phyloP scores from a whole-genome alignment of 2,888 invertebrate genomes.

The Deroplatys truncata region DNA sequence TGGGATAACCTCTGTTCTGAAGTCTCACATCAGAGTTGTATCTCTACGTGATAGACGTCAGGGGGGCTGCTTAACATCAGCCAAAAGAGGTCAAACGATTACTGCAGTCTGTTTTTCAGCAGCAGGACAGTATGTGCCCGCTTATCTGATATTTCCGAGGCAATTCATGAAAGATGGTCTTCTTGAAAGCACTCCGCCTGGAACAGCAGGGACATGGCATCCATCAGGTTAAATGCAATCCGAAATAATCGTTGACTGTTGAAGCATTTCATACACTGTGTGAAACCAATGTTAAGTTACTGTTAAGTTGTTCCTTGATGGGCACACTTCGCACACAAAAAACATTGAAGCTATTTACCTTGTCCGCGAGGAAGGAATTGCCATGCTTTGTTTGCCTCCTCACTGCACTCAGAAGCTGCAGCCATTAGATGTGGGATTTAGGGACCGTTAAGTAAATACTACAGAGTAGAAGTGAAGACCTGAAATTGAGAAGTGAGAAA shows the following conservation, averaged over 20 bases:
- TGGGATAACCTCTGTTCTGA: constrained; percentile 36
- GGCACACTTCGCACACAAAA: constrained; percentile 28
- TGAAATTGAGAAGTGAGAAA: not conserved
- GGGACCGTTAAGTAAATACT: constrained; percentile 11
- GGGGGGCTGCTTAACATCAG: constrained; percentile 38
- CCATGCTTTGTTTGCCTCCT: not conserved
- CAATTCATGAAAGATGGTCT: constrained; percentile 36
- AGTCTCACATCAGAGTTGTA: constrained; percentile 36
- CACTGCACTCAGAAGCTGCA: constrained; percentile 18
- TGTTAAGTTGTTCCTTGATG: constrained; percentile 33
- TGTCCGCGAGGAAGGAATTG: constrained; percentile 9
- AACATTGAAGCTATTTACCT: constrained; percentile 20
- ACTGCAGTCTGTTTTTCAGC: constrained; percentile 38
- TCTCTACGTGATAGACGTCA: constrained; percentile 38
- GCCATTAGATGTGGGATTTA: constrained; percentile 17
- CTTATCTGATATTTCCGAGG: constrained; percentile 39
- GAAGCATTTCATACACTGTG: constrained; percentile 35
- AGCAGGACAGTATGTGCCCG: constrained; percentile 38
- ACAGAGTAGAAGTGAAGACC: not conserved
- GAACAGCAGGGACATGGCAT: constrained; percentile 25
- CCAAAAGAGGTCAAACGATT: too few relatives aligned
- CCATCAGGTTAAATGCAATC: too few relatives aligned
- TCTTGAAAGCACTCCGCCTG: constrained; percentile 23
- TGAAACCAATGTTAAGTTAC: constrained; percentile 35
- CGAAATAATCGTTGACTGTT: constrained; percentile 38